Base-by-base conservation (phyloP, 2,797 vertebrate species). In the Hyperoplus lanceolatus region DNA sequence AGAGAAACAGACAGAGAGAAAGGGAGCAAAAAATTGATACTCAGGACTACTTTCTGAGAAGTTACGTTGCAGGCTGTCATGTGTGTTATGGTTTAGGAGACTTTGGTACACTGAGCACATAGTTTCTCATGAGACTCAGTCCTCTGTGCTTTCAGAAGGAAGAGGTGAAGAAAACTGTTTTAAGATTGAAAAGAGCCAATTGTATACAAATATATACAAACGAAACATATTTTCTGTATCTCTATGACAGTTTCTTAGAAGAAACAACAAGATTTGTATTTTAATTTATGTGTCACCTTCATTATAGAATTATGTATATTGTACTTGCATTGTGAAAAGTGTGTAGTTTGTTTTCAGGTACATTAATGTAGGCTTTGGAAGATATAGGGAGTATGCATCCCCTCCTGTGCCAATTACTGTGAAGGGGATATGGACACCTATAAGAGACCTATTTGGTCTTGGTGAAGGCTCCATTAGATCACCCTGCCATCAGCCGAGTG, bases 11-110 rank as follows among this genome's bases (percentile, higher is more conserved):
- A 71, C 75, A 77, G 58, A 78, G 67, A 75, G 74, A 81, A 80
- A 90, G 82, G 29, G 85, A 90, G 86, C 80, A 80, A 85, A 60
- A 84, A 29, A 83, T 63, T 86, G 84, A 85, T 90, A 80, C 83
- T 87, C 50, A 48, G 82, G 79, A 87, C 80, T 86, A 89, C 81
- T 91, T 90, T 90, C 84, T 80, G 80, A 88, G 82, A 90, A 90
- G 89, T 93, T 91, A 72, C 82, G 81, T 79, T 84, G 82, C 71
- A 76, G 75, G 60, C 84, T 92, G 90, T 89, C 86, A 79, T 79
- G 79, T 88, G 86, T 87, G 81, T 89, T 80, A 81, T 65, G 80
- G 74, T 88, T 90, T 75, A 79, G 79, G 71, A 83, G 81, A 89
- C 86, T 81, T 89, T 69, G 80, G 51, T 88, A 80, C 77, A 82